Base-by-base conservation (phyloP, 1,140 invertebrate species). In the Drosophila truncata region DNA sequence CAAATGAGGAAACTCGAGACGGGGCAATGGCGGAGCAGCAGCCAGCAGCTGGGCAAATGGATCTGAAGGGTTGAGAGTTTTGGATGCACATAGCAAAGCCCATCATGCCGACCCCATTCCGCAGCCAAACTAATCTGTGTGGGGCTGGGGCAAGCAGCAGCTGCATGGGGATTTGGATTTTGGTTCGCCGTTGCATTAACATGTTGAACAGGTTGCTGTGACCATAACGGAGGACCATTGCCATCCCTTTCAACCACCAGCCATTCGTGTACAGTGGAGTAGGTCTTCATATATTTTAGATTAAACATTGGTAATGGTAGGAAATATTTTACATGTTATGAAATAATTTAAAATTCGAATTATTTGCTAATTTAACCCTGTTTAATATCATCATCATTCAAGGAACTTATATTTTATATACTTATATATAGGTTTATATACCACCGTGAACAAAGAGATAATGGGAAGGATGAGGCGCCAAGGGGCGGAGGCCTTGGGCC, bases 171-270 rank as follows among this genome's bases (percentile, higher is more conserved):
- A 69, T 77, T 78, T 57, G 57, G 73, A 64, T 72, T 73, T 74
- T 77, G 83, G 62, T 78, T 78, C 71, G 61, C 66, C 64, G 75
- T 66, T 78, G 76, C 83, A 86, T 87, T 86, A 87, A 86, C 83
- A 86, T 86, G 83, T 87, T 83, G 76, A 80, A 84, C 83, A 82
- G 83, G 82, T 86, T 87, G 79, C 64, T 42, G 47, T 71, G 66
- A 67, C 78, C 62, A 77, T 67, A 54, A 47, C 73, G 73, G 73
- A 76, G 57, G 73, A 59, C 61, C 65, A 72, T 14, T 39, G n/a
- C 25, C 62, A 18, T 20, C 10, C 35, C 66, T 5, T 14, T 8
- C 46, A 20, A 20, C 35, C 29, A n/a, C 46, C 35, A 13, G 18
- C 31, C 61, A 41, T 31, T 23, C 20, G 23, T 35, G 63, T 33